These are phyloP conservation scores for Ficedula albicollis DNA, from an alignment of 2,797 vertebrate species.

Conservation along the genomic window DNA sequence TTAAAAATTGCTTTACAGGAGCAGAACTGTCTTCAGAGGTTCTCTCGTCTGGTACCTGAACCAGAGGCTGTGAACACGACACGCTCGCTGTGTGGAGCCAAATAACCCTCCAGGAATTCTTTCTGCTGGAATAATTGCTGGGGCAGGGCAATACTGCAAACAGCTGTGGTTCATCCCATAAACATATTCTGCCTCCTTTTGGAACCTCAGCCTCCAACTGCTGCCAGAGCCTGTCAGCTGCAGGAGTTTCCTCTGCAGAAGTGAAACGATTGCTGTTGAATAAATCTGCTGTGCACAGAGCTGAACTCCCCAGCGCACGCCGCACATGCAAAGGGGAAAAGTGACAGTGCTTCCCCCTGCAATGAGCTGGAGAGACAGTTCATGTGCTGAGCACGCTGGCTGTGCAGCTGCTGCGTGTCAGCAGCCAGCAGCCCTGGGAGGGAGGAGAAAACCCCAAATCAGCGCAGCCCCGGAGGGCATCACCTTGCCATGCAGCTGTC, in stretches of 20 bases:
- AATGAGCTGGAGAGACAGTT: background rate
- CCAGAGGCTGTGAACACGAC: background rate
- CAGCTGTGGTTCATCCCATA: slow-evolving; percentile 45
- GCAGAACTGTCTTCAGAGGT: background rate
- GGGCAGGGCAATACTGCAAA: slow-evolving; percentile 47
- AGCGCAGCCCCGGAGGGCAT: background rate
- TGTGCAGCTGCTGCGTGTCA: background rate
- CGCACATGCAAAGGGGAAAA: background rate
- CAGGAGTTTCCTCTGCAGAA: slow-evolving; percentile 42
- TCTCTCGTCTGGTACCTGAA: background rate
- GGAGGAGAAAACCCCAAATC: background rate
- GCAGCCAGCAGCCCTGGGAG: background rate
- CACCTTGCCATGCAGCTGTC: background rate
- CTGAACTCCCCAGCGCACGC: background rate
- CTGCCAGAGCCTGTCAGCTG: slow-evolving; percentile 50
- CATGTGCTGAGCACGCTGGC: background rate
- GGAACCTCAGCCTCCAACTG: slow-evolving; percentile 16
- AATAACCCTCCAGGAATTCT: slow-evolving; percentile 43
- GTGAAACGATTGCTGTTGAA: slow-evolving; percentile 2
- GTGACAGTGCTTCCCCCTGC: background rate
- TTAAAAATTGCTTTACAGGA: background rate
- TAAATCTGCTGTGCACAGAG: slow-evolving; percentile 33
- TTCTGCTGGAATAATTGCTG: slow-evolving; percentile 44
- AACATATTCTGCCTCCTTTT: slow-evolving; percentile 40
- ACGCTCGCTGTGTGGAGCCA: background rate